Evolutionary conservation across 2,797 vertebrate species (phyloP).

Genomic region (Poecilia velifera): DNA sequence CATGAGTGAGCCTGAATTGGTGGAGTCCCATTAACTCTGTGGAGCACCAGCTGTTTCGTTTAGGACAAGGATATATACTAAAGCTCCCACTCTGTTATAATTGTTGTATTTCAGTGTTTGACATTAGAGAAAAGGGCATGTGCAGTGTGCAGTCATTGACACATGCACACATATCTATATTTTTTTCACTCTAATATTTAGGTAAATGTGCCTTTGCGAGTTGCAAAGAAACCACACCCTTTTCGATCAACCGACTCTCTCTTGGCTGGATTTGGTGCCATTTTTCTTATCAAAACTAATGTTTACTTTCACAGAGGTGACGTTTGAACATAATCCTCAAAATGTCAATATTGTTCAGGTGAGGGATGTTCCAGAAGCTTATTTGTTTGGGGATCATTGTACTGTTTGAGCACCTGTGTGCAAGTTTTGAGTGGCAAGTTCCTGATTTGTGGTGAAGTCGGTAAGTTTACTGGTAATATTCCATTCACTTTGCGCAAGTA

Average conservation of each 20-base stretch:
- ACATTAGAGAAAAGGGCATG: slow-evolving; percentile 53
- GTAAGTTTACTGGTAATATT: not conserved
- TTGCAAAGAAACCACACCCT: not conserved
- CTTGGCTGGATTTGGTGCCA: not conserved
- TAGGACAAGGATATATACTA: not conserved
- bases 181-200: not conserved
- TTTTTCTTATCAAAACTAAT: not conserved
- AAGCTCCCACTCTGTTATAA: not conserved
- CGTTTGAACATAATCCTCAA: not conserved
- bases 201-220: not conserved
- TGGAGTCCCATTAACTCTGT: slow-evolving; percentile 16
- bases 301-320: not conserved
- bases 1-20: slow-evolving; percentile 14
- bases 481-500: not conserved
- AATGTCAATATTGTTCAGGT: not conserved
- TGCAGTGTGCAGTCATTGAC: not conserved
- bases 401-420: not conserved
- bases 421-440: not conserved
- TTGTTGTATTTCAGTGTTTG: slow-evolving; percentile 38
- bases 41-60: not conserved
- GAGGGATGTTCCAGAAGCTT: not conserved
- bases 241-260: not conserved
- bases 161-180: not conserved
- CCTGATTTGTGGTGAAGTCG: not conserved
- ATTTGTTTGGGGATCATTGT: not conserved